Conservation (phyloP, 2,888 invertebrate genomes). For the Linnaemya vulpina region DNA sequence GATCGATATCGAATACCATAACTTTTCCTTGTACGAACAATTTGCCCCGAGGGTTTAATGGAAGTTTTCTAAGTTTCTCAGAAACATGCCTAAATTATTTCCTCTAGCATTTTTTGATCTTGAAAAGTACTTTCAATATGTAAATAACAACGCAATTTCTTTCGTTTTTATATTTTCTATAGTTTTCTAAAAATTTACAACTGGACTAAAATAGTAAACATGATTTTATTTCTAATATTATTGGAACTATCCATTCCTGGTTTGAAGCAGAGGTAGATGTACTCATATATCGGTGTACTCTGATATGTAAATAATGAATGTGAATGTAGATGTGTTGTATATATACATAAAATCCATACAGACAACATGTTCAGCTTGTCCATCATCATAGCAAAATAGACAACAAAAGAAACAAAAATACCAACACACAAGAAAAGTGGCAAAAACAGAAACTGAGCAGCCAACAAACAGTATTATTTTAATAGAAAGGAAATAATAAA, state of each 20-base stretch:
- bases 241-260: not conserved
- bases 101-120: no score
- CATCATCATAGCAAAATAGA: conserved; percentile 37
- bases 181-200: no score
- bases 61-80: no score
- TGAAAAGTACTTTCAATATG: no score
- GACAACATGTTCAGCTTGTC: conserved; percentile 56
- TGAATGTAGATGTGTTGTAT: conserved; percentile 38
- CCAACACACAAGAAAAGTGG: conserved; percentile 6
- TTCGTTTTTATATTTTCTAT: no score
- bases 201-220: no score
- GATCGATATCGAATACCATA: no score
- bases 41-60: no score
- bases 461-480: conserved; percentile 21
- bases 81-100: no score
- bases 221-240: not conserved
- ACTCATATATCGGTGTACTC: not conserved
- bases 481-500: conserved; percentile 45
- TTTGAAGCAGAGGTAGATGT: conserved; percentile 3
- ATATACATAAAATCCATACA: conserved; percentile 49
- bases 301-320: conserved; percentile 1
- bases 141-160: no score
- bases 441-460: conserved; percentile 32
- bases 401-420: conserved; percentile 43
- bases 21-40: no score